phyloP scores from a whole-genome alignment of 2,888 invertebrate genomes.

The Subacronicta megacephala region DNA sequence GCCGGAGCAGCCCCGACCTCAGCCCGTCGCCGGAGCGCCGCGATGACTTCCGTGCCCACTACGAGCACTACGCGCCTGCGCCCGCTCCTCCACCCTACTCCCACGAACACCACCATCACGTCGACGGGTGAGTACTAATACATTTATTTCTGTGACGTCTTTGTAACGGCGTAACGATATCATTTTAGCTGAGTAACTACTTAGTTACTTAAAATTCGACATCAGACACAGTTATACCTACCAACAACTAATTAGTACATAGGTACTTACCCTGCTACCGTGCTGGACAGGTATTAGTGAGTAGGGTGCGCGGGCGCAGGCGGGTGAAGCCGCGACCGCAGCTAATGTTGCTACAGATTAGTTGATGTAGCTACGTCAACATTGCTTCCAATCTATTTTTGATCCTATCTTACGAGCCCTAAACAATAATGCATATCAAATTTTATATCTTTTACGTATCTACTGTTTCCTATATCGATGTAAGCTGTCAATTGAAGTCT shows the following conservation, averaged over 20 bases:
- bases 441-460: neutral
- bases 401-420: constrained; percentile 14
- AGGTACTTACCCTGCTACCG: no score
- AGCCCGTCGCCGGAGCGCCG: constrained; percentile 77
- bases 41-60: constrained; percentile 79
- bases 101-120: constrained; percentile 76
- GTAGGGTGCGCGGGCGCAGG: constrained; percentile 12
- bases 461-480: neutral
- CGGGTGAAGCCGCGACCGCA: constrained; percentile 32
- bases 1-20: constrained; percentile 74
- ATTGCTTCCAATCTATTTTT: constrained; percentile 29
- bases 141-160: neutral
- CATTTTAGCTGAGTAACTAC: no score
- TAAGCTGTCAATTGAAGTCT: no score
- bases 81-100: constrained; percentile 73
- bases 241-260: no score
- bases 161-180: neutral
- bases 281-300: neutral
- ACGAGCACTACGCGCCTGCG: constrained; percentile 76
- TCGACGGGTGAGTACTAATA: constrained; percentile 74
- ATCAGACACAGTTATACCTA: no score
- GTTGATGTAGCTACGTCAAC: constrained; percentile 29
- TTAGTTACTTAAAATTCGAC: no score
- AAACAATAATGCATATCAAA: no score
- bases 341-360: constrained; percentile 52